Conservation (phyloP, 1,140 invertebrate genomes). For the Holotrichia oblita region DNA sequence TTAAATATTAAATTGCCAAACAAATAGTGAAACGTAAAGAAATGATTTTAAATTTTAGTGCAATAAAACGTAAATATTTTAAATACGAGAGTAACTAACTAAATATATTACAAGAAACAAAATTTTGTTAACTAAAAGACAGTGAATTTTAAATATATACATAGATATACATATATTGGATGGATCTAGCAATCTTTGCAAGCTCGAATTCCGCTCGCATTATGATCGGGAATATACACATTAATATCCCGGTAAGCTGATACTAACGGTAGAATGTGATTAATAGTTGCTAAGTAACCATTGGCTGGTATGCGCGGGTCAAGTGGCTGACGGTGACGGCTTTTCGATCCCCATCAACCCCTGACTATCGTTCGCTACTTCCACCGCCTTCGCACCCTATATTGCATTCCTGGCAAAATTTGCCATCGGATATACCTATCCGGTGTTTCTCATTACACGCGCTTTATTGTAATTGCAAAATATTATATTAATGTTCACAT, state of each 20-base stretch:
- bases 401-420: conserved; percentile 46
- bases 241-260: conserved; percentile 50
- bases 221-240: background rate
- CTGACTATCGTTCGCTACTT: conserved; percentile 32
- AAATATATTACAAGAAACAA: too few species aligned
- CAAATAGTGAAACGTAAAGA: too few species aligned
- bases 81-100: too few species aligned
- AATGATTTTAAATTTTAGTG: too few species aligned
- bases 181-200: background rate
- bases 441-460: background rate
- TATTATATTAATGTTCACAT: background rate
- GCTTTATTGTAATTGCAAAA: background rate
- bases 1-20: too few species aligned
- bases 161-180: too few species aligned
- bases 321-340: conserved; percentile 47
- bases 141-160: too few species aligned
- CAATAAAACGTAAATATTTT: too few species aligned
- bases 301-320: conserved; percentile 49
- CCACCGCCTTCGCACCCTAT: conserved; percentile 35
- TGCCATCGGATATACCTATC: background rate
- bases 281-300: conserved; percentile 59
- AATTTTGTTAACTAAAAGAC: too few species aligned
- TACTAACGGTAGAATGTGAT: conserved; percentile 57
- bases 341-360: conserved; percentile 39
- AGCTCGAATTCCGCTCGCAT: background rate